These are phyloP conservation scores for Cyrtonyx montezumae DNA, from an alignment of 2,113 vertebrate genomes.

Conservation along the genomic window DNA sequence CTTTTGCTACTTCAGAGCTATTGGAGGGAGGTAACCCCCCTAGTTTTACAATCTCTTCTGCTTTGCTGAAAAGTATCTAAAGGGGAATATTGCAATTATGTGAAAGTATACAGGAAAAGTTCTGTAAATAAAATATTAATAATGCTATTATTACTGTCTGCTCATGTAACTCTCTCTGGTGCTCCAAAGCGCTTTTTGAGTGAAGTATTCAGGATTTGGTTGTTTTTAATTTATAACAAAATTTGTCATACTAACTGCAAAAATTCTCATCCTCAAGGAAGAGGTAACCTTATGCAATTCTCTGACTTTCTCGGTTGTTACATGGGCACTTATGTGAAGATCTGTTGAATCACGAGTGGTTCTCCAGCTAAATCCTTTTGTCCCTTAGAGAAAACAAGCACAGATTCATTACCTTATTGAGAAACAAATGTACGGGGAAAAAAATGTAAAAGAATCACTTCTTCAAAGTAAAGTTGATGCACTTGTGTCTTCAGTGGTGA, in stretches of 20 bases:
- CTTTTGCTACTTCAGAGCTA: neutral
- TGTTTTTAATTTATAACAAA: neutral
- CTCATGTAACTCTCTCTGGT: neutral
- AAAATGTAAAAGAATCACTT: neutral
- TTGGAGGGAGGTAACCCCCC: neutral
- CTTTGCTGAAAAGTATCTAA: neutral
- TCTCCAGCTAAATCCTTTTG: neutral
- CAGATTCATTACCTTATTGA: neutral
- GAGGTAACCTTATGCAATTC: neutral
- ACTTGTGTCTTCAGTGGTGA: neutral
- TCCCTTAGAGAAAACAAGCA: neutral
- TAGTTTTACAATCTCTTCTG: neutral
- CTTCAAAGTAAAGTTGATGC: neutral
- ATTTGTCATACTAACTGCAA: neutral
- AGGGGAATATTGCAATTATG: neutral
- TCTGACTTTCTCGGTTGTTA: neutral
- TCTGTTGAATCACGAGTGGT: neutral
- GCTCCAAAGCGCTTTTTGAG: neutral
- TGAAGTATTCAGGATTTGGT: neutral
- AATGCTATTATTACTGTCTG: neutral
- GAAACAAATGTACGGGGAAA: neutral
- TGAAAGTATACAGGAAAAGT: neutral
- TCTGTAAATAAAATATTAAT: neutral
- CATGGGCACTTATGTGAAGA: neutral
- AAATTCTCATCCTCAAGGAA: neutral